These are phyloP conservation scores for Ceratina japonica DNA, from an alignment of 1,140 invertebrate genomes.

Conservation along the genomic window DNA sequence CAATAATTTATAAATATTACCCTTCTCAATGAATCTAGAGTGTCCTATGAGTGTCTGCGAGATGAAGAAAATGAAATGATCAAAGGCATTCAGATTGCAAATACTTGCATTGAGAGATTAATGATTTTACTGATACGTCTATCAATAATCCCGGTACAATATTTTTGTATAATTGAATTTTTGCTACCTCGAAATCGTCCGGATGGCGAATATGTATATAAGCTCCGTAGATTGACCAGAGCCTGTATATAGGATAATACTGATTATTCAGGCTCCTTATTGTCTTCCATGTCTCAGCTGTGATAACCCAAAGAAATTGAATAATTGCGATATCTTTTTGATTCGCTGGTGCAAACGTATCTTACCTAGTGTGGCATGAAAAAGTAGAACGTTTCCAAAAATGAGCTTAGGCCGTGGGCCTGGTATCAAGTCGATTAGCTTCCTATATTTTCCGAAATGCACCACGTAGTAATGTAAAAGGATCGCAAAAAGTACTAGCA, in stretches of 20 bases:
- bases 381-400: constrained; percentile 55
- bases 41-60: too few species aligned
- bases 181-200: constrained; percentile 64
- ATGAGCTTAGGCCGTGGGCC: constrained; percentile 58
- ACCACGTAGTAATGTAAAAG: background rate
- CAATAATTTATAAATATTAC: too few species aligned
- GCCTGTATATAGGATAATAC: constrained; percentile 66
- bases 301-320: background rate
- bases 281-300: background rate
- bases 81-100: too few species aligned
- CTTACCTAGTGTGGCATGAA: constrained; percentile 50
- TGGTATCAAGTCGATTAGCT: constrained; percentile 57
- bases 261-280: constrained; percentile 32
- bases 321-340: background rate
- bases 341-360: background rate
- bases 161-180: background rate
- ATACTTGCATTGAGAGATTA: too few species aligned
- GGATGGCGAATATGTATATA: constrained; percentile 62
- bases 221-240: constrained; percentile 45
- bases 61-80: too few species aligned
- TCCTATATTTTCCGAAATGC: constrained; percentile 43
- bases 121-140: too few species aligned
- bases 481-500: too few species aligned
- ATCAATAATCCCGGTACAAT: background rate
- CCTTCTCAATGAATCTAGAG: too few species aligned